Evolutionary conservation across 1,140 invertebrate genomes (phyloP).

Genomic region (Cyclargus thomasi): DNA sequence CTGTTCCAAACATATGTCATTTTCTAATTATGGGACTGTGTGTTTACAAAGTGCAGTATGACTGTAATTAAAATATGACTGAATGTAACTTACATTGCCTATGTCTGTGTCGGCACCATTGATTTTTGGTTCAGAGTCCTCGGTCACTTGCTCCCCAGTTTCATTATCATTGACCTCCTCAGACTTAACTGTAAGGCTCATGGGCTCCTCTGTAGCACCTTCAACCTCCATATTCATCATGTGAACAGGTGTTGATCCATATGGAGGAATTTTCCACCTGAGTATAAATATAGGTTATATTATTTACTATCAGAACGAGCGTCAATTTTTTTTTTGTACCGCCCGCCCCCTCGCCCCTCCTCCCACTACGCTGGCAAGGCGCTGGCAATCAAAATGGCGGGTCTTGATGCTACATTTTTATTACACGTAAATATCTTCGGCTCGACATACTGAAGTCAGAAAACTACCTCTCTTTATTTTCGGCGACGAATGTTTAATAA

Average conservation of each 20-base stretch:
- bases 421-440: conserved; percentile 50
- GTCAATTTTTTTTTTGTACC: conserved; percentile 61
- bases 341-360: conserved; percentile 41
- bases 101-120: conserved; percentile 14
- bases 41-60: too few species aligned
- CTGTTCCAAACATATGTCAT: neutral
- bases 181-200: conserved; percentile 34
- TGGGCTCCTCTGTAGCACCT: conserved; percentile 48
- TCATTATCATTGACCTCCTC: conserved; percentile 13
- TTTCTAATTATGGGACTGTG: neutral
- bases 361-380: conserved; percentile 51
- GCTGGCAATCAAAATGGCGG: conserved; percentile 69
- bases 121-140: conserved; percentile 5
- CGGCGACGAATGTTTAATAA: neutral
- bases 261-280: conserved; percentile 46
- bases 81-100: neutral
- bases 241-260: conserved; percentile 47
- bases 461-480: too few species aligned
- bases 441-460: conserved; percentile 12
- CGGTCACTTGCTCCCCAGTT: neutral
- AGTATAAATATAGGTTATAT: conserved; percentile 47
- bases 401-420: conserved; percentile 49
- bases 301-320: conserved; percentile 46
- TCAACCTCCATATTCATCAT: conserved; percentile 59
- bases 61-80: too few species aligned